Base-by-base conservation (phyloP, 2,888 invertebrate species). In the Nysson spinosus region DNA sequence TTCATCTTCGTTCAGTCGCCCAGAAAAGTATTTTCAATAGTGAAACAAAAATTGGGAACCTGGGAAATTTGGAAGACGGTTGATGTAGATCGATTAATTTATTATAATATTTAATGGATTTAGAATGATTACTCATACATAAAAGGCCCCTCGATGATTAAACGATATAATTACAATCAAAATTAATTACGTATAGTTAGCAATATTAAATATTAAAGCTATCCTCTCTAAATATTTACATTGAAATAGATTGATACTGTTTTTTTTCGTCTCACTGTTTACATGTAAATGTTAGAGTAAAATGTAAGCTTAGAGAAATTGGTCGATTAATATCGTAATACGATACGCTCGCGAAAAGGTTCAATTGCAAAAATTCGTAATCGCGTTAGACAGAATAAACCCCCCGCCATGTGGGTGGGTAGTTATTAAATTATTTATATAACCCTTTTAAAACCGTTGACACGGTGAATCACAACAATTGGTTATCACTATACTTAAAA, bases 281-380 rank as follows among this genome's bases (percentile, higher is more conserved):
- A 69, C 26, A 66, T 60, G 64, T 75, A 75, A 72, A 79, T 37
- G 34, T 71, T 77, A 73, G 34, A 65, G 72, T 60, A 49, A 70
- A 74, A 61, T 54, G 57, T 72, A 78, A 81, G 79, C 79, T 77
- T 81, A 79, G 72, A 81, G 78, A 78, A 80, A 79, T 81, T 82
- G 79, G 75, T 80, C 77, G 69, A 78, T 81, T 75, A 78, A 77
- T 72, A 64, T 54, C 37, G 44, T 64, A 30, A 61, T 42, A 58
- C 50, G 44, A 12, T 62, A 22, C 42, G 20, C 55, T 9, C 39
- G 62, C 14, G 14, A 28, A 30, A 43, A 60, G 7, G 50, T 24
- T 46, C 30, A 52, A 63, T 28, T 35, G 50, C 19, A 46, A 49
- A 54, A 51, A 22, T 34, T 47, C n/a, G 30, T 50, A 49, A 47